A percentile compares a stretch with the other conserved stretches of the same genome.
Evolutionary conservation across 2,888 invertebrate species (phyloP).

Genomic region (Tenthredo mesomela): DNA sequence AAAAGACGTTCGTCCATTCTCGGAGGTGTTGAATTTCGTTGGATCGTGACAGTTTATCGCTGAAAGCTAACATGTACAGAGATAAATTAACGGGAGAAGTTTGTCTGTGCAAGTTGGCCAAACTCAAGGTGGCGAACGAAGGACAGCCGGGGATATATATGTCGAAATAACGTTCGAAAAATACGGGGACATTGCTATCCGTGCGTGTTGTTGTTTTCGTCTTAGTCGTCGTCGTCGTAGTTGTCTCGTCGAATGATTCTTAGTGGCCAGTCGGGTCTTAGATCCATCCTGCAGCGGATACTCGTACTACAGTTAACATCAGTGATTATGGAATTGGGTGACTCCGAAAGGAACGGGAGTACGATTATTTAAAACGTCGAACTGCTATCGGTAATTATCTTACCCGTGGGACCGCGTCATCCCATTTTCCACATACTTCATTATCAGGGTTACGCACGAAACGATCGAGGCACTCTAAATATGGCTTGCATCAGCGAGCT

Average conservation of each 20-base stretch:
- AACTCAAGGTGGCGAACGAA: slow-evolving; percentile 12
- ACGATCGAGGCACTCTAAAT: slow-evolving; percentile 56
- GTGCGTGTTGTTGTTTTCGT: slow-evolving; percentile 20
- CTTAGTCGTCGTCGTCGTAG: neutral
- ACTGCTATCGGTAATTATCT: neutral
- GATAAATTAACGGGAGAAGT: neutral
- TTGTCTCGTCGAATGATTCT: slow-evolving; percentile 9
- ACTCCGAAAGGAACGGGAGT: neutral
- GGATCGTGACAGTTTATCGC: neutral
- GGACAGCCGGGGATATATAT: neutral
- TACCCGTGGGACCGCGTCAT: neutral
- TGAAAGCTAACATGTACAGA: neutral
- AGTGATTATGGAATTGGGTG: slow-evolving; percentile 38
- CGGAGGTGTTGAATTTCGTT: neutral
- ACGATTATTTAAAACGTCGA: neutral
- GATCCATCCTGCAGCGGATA: slow-evolving; percentile 10
- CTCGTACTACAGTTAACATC: neutral
- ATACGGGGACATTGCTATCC: neutral
- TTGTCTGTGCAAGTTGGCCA: slow-evolving; percentile 1
- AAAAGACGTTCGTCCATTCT: neutral
- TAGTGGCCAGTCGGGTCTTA: neutral
- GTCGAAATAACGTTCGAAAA: slow-evolving; percentile 23
- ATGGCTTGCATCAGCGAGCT: slow-evolving; percentile 87
- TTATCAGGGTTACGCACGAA: neutral
- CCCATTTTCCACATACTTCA: neutral